phyloP scores from a whole-genome alignment of 2,888 invertebrate species.

The Cheiracanthium punctorium region DNA sequence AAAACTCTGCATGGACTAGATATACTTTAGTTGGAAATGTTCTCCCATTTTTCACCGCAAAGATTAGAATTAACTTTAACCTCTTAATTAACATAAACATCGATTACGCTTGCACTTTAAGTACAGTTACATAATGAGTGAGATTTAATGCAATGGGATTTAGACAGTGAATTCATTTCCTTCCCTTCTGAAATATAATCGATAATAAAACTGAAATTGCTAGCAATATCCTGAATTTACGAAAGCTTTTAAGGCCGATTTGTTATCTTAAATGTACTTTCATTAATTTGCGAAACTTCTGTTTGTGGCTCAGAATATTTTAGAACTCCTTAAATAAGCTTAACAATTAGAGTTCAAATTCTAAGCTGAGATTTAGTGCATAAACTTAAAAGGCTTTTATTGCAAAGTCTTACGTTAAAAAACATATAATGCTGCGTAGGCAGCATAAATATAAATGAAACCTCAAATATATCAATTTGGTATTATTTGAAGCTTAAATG shows the following conservation, averaged over 20 bases:
- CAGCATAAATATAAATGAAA: no score
- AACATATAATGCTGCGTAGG: no score
- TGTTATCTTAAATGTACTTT: neutral
- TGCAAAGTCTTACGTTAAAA: no score
- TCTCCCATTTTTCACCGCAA: neutral
- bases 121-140: neutral
- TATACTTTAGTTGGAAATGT: neutral
- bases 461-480: no score
- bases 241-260: neutral
- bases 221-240: neutral
- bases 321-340: no score
- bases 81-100: neutral
- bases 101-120: neutral
- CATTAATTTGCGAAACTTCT: neutral
- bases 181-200: neutral
- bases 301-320: no score
- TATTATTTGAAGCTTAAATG: no score
- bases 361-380: no score
- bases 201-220: neutral
- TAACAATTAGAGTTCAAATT: no score
- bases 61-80: neutral
- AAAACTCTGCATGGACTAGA: no score
- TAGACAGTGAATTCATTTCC: neutral
- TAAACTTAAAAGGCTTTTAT: no score
- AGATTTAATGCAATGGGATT: neutral